Conservation (phyloP, 1,140 invertebrate species). For the Drosophila ohnishii region DNA sequence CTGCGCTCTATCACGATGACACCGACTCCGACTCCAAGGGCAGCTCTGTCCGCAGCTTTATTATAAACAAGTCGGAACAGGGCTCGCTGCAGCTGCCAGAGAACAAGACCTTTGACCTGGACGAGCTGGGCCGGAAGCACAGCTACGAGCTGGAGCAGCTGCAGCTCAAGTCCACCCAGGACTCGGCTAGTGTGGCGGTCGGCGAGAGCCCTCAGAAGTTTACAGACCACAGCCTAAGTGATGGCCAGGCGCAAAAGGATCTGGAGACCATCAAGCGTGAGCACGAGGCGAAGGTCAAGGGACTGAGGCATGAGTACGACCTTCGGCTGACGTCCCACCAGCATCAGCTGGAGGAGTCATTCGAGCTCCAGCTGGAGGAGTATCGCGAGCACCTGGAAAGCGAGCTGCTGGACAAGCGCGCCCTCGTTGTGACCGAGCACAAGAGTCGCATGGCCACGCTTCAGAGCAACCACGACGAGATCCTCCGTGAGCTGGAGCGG, state of each 20-base stretch:
- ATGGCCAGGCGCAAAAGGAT: constrained; percentile 69
- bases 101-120: constrained; percentile 66
- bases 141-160: constrained; percentile 81
- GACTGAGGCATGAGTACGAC: constrained; percentile 84
- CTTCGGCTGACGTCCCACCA: constrained; percentile 84
- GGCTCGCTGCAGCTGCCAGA: constrained; percentile 35
- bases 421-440: constrained; percentile 83
- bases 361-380: constrained; percentile 78
- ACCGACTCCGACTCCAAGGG: constrained; percentile 85
- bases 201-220: constrained; percentile 17
- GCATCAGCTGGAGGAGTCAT: constrained; percentile 84
- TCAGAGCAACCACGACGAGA: constrained; percentile 84
- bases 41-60: constrained; percentile 83
- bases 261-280: constrained; percentile 78
- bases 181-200: background rate
- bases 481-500: constrained; percentile 85
- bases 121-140: constrained; percentile 65
- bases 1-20: constrained; percentile 73
- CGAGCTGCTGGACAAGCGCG: constrained; percentile 83
- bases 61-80: constrained; percentile 75
- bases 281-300: constrained; percentile 83
- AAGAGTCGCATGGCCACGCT: constrained; percentile 84
- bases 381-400: constrained; percentile 71
- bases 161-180: constrained; percentile 53
- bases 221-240: constrained; percentile 26